A percentile compares a stretch with the other conserved stretches of the same genome.
These are phyloP conservation scores for Anastrepha ludens DNA, from an alignment of 1,140 invertebrate genomes.

Conservation along the genomic window DNA sequence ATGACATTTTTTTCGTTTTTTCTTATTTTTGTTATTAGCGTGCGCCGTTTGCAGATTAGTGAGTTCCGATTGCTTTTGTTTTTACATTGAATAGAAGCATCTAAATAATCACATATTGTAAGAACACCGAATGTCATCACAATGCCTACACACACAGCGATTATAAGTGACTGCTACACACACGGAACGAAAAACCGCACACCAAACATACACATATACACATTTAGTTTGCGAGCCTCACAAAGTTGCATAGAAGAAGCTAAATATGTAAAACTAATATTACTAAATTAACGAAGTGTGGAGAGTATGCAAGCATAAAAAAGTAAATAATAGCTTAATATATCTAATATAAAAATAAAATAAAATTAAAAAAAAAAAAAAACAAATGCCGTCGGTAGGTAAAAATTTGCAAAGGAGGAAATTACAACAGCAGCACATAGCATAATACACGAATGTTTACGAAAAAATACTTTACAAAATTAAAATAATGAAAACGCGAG, in stretches of 20 bases:
- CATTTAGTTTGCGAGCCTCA: constrained; percentile 25
- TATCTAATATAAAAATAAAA: constrained; percentile 7
- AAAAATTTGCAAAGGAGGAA: constrained; percentile 34
- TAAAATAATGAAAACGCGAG: constrained; percentile 54
- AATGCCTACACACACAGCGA: constrained; percentile 51
- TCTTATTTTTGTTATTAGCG: constrained; percentile 26
- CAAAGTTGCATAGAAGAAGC: constrained; percentile 10
- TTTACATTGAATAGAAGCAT: neutral
- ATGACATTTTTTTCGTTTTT: neutral
- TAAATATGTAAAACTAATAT: neutral
- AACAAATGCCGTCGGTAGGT: constrained; percentile 45
- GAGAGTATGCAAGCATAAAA: neutral
- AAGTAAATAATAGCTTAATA: constrained; percentile 29
- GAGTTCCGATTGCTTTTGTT: constrained; percentile 12
- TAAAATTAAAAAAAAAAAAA: neutral
- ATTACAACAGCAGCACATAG: constrained; percentile 43
- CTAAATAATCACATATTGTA: constrained; percentile 23
- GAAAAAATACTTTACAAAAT: constrained; percentile 54
- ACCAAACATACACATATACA: constrained; percentile 6
- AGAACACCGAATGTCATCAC: constrained; percentile 40
- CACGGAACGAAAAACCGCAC: constrained; percentile 4
- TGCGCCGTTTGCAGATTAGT: neutral
- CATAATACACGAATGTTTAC: constrained; percentile 54
- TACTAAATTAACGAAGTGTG: neutral
- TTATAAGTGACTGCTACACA: constrained; percentile 19